A percentile compares a stretch with the other conserved stretches of the same genome.
Evolutionary conservation across 2,888 invertebrate species (phyloP).

Genomic region (Schrankia costaestrigalis): DNA sequence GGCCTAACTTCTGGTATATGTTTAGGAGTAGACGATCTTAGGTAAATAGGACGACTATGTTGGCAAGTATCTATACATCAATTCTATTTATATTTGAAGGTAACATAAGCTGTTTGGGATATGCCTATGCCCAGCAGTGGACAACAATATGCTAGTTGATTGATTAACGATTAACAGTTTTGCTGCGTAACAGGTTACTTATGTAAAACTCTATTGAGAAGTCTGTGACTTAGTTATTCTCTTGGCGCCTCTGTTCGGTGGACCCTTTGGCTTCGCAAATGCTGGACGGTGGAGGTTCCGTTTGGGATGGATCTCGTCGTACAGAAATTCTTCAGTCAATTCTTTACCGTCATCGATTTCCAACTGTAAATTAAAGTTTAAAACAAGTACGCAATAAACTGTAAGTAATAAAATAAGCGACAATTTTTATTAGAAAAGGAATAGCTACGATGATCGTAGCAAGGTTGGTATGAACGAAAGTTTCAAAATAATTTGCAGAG

Average conservation of each 20-base stretch:
- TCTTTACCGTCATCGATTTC: slow-evolving; percentile 96
- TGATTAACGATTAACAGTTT: no score
- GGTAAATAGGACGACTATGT: no score
- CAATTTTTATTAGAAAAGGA: background rate
- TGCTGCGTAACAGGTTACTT: background rate
- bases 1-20: no score
- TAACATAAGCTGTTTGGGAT: no score
- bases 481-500: no score
- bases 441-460: no score
- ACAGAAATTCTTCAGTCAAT: slow-evolving; percentile 92
- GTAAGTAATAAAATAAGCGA: background rate
- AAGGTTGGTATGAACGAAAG: no score
- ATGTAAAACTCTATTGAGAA: slow-evolving; percentile 46
- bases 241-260: slow-evolving; percentile 95
- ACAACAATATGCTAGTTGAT: no score
- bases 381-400: background rate
- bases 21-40: no score
- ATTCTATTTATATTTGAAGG: no score
- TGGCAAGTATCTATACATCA: no score
- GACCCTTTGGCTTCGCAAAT: slow-evolving; percentile 98
- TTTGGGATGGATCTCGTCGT: slow-evolving; percentile 97
- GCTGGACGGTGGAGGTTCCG: slow-evolving; percentile 92
- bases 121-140: no score
- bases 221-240: slow-evolving; percentile 88
- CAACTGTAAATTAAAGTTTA: slow-evolving; percentile 79